Conservation (phyloP, 2,888 invertebrate species). For the Koerneria pararmatus region DNA sequence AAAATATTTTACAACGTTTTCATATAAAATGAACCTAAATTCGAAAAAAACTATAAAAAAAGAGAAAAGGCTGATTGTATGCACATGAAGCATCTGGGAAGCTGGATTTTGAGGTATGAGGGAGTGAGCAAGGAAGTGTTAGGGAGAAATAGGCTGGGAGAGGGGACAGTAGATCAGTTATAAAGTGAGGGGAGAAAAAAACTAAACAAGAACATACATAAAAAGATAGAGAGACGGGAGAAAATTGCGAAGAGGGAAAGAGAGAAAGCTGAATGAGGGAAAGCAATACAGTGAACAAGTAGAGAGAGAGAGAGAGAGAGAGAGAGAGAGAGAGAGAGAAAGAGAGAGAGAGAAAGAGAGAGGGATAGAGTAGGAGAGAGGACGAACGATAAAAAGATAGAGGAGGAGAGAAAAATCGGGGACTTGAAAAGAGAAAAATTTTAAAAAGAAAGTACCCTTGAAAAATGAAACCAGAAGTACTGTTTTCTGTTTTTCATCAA, state of each 20-base stretch:
- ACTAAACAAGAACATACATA: background rate
- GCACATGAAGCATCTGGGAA: too few species aligned
- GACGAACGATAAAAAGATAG: background rate
- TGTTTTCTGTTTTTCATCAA: too few species aligned
- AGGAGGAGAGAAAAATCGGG: background rate
- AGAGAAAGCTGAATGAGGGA: conserved; percentile 5
- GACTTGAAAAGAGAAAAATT: background rate
- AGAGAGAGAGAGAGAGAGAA: background rate
- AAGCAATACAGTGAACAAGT: background rate
- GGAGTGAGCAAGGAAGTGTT: too few species aligned
- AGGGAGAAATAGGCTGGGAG: background rate
- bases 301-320: background rate
- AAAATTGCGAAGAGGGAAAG: background rate
- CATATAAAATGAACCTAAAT: background rate
- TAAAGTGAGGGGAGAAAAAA: background rate
- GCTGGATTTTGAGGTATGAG: too few species aligned
- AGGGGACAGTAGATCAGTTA: background rate
- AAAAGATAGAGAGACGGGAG: background rate
- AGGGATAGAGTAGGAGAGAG: conserved; percentile 17
- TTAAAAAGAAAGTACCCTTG: background rate
- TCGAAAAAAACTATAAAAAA: too few species aligned
- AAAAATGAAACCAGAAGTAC: background rate
- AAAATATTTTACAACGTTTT: background rate
- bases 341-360: conserved; percentile 16
- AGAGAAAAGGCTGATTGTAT: too few species aligned